phyloP scores from a whole-genome alignment of 2,888 invertebrate genomes.

The Cistogaster globosa region DNA sequence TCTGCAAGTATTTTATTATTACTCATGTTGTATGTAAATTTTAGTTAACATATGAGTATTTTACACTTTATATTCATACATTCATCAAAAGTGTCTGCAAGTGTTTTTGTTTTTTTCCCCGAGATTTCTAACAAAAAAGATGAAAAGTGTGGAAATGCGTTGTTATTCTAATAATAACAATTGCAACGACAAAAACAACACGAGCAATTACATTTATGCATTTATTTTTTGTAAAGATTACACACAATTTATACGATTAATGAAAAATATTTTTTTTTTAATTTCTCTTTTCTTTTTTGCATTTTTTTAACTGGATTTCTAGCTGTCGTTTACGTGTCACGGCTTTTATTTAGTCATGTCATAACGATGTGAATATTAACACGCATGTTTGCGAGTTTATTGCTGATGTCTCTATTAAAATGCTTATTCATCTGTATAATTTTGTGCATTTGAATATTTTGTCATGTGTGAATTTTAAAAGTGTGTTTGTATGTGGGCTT shows the following conservation, averaged over 20 bases:
- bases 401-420: slow-evolving; percentile 40
- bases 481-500: slow-evolving; percentile 2
- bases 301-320: slow-evolving; percentile 16
- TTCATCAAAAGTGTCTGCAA: background rate
- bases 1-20: background rate
- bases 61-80: background rate
- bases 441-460: slow-evolving; percentile 51
- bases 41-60: slow-evolving; percentile 1
- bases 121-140: slow-evolving; percentile 3
- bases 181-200: slow-evolving; percentile 39
- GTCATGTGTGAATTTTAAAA: slow-evolving; percentile 6
- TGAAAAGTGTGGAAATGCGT: slow-evolving; percentile 32
- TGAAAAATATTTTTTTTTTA: slow-evolving; percentile 44
- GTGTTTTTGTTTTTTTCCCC: background rate
- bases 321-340: slow-evolving; percentile 43
- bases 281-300: background rate
- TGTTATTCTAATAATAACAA: slow-evolving; percentile 31
- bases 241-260: slow-evolving; percentile 33
- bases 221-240: slow-evolving; percentile 44
- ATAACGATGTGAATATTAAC: slow-evolving; percentile 9
- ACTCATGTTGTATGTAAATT: slow-evolving; percentile 25
- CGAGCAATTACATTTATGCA: slow-evolving; percentile 50
- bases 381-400: slow-evolving; percentile 2
- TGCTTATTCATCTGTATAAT: slow-evolving; percentile 61
- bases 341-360: slow-evolving; percentile 44